phyloP scores from a whole-genome alignment of 2,113 vertebrate genomes.

The Phodopus roborovskii region DNA sequence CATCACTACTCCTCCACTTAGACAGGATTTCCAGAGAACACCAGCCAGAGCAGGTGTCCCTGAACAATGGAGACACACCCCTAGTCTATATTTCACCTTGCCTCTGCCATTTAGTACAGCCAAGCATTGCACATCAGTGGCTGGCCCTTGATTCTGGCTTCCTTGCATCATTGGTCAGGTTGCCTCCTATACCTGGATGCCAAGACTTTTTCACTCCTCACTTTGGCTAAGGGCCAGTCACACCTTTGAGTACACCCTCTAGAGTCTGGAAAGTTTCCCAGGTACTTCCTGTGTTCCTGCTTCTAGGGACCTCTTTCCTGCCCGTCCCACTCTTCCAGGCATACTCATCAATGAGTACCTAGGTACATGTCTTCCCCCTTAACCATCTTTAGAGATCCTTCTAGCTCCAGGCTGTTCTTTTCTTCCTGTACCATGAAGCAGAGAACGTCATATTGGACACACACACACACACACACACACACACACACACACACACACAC shows the following conservation, averaged over 20 bases:
- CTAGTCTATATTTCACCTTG: background rate
- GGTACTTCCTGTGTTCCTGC: background rate
- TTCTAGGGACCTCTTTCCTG: background rate
- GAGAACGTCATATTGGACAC: background rate
- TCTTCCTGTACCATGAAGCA: background rate
- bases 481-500: background rate
- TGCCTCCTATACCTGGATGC: fast-evolving
- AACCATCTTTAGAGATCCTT: background rate
- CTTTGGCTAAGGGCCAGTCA: background rate
- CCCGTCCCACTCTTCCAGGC: background rate
- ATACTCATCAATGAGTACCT: background rate
- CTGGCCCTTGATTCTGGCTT: background rate
- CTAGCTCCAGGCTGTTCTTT: background rate
- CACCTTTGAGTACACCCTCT: background rate
- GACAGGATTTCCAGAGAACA: background rate
- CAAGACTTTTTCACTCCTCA: background rate
- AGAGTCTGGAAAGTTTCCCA: background rate
- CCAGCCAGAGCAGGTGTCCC: background rate
- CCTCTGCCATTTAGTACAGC: background rate
- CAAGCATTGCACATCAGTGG: fast-evolving
- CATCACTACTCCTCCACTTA: background rate
- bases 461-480: background rate
- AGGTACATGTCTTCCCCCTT: background rate
- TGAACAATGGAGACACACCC: background rate
- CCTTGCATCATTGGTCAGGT: background rate